Conservation (phyloP, 2,797 vertebrate species). For the Gastrophryne carolinensis region DNA sequence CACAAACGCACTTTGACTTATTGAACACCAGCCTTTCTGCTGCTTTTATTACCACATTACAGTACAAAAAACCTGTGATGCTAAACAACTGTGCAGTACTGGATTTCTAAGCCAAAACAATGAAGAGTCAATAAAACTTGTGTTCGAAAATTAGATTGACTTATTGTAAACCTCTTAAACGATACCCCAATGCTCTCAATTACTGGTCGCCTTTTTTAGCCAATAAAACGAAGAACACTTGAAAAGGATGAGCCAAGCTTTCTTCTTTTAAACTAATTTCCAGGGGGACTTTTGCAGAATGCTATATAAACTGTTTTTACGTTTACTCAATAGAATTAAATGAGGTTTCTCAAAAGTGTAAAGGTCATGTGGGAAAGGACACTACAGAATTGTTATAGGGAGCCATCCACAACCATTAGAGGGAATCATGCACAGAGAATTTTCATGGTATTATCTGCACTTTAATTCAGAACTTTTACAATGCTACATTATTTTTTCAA, state of each 20-base stretch:
- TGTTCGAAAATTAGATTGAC: slow-evolving; percentile 43
- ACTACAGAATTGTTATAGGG: slow-evolving; percentile 20
- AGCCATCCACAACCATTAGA: slow-evolving; percentile 12
- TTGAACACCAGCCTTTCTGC: slow-evolving; percentile 54
- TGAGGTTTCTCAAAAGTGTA: slow-evolving; percentile 35
- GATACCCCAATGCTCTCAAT: slow-evolving; percentile 28
- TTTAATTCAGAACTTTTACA: slow-evolving; percentile 27
- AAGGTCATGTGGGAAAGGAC: slow-evolving; percentile 33
- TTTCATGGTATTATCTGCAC: background rate
- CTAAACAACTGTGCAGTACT: slow-evolving; percentile 50
- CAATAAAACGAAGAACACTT: slow-evolving; percentile 39
- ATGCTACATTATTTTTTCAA: slow-evolving; percentile 16
- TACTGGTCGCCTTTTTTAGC: slow-evolving; percentile 34
- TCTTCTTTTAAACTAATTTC: slow-evolving; percentile 40
- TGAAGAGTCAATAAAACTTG: slow-evolving; percentile 42
- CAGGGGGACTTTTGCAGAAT: slow-evolving; percentile 37
- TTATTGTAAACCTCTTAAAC: slow-evolving; percentile 45
- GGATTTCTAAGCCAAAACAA: slow-evolving; percentile 54
- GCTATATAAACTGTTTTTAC: slow-evolving; percentile 45
- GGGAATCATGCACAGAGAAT: background rate
- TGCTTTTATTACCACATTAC: slow-evolving; percentile 57
- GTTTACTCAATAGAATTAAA: slow-evolving; percentile 44
- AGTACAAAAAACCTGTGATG: slow-evolving; percentile 54
- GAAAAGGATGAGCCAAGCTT: slow-evolving; percentile 36
- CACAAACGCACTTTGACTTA: slow-evolving; percentile 57